Percentiles rank a stretch among this genome's conserved stretches.
phyloP scores from a whole-genome alignment of 2,888 invertebrate genomes.

The Mechanitis mazaeus region DNA sequence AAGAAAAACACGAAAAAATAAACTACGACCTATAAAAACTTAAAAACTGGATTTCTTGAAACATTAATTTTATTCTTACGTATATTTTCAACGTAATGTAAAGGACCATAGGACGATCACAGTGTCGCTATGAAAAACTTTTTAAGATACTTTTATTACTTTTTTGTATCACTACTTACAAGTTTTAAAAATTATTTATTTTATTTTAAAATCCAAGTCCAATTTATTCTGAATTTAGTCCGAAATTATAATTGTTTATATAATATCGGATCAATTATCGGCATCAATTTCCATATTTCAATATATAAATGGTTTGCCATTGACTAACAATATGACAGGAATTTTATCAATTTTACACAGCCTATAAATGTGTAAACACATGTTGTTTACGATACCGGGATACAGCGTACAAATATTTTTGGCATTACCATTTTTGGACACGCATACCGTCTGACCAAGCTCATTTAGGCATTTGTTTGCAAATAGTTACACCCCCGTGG shows the following conservation, averaged over 20 bases:
- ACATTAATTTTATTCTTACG: no score
- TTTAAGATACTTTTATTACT: slow-evolving; percentile 3
- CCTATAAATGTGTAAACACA: neutral
- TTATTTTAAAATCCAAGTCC: neutral
- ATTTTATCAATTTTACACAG: slow-evolving; percentile 2
- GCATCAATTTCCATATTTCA: no score
- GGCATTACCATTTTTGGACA: slow-evolving; percentile 22
- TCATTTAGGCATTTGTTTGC: slow-evolving; percentile 49
- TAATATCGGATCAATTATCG: no score
- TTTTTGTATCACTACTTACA: neutral
- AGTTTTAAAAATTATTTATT: slow-evolving; percentile 1
- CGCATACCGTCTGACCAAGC: slow-evolving; percentile 32
- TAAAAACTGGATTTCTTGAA: no score
- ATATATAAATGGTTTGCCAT: no score
- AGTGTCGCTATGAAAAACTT: neutral
- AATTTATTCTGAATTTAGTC: neutral
- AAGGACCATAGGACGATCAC: neutral
- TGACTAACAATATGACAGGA: neutral
- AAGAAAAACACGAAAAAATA: no score
- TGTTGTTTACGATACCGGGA: neutral
- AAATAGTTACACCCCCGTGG: slow-evolving; percentile 48
- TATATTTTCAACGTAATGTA: neutral
- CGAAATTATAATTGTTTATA: neutral
- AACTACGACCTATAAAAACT: no score
- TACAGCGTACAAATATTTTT: slow-evolving; percentile 18